These are phyloP conservation scores for Mustela nigripes DNA, from an alignment of 2,113 vertebrate genomes.

Conservation along the genomic window DNA sequence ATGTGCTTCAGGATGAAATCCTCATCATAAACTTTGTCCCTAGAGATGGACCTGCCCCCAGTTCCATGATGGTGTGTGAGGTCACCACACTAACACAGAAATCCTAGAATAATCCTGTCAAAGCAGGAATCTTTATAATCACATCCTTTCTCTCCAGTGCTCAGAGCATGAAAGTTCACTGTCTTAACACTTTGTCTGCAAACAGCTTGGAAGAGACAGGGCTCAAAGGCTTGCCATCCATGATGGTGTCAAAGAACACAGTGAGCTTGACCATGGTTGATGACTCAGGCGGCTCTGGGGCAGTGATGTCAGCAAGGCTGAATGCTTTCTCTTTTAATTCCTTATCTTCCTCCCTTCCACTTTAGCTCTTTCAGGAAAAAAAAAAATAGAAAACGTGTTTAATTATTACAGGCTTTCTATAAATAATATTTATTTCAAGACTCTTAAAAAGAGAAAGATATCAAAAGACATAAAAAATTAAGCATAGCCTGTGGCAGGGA, in stretches of 20 bases:
- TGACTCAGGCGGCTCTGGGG: neutral
- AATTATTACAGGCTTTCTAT: neutral
- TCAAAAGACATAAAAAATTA: constrained; percentile 35
- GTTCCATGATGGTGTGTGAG: neutral
- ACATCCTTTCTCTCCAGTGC: neutral
- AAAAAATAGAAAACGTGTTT: neutral
- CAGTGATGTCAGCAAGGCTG: neutral
- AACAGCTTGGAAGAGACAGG: neutral
- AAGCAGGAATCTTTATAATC: neutral
- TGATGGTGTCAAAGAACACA: neutral
- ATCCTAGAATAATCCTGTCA: neutral
- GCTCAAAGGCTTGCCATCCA: neutral
- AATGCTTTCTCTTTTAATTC: neutral
- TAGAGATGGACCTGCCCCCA: neutral
- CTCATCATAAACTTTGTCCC: neutral
- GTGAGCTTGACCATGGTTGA: neutral
- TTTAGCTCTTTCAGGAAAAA: neutral
- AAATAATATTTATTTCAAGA: constrained; percentile 33
- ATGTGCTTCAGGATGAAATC: neutral
- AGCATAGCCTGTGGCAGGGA: neutral
- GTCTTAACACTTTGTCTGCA: neutral
- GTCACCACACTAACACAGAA: neutral
- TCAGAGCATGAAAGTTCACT: neutral
- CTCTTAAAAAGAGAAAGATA: neutral
- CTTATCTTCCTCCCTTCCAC: neutral